phyloP scores from a whole-genome alignment of 1,140 invertebrate species.

The Halictus rubicundus region DNA sequence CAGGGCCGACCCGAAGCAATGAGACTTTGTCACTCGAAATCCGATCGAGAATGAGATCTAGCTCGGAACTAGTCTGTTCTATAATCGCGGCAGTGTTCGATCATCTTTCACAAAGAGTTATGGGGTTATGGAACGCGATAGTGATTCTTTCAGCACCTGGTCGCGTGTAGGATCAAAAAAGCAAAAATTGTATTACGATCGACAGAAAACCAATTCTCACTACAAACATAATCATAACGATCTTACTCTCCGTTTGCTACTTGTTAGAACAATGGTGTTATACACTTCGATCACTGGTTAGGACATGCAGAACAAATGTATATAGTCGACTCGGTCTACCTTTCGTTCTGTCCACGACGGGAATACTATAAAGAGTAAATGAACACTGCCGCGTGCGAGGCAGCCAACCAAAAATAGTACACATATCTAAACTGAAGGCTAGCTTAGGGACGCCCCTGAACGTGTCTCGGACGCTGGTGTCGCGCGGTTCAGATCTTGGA shows the following conservation, averaged over 20 bases:
- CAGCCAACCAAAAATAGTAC: constrained; percentile 62
- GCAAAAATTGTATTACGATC: constrained; percentile 10
- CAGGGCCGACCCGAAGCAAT: constrained; percentile 78
- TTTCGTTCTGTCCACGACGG: constrained; percentile 3
- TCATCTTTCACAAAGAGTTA: background rate
- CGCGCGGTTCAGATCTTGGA: constrained; percentile 30
- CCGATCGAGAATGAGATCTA: background rate
- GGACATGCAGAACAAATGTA: constrained; percentile 34
- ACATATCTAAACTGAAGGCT: constrained; percentile 55
- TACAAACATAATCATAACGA: constrained; percentile 32
- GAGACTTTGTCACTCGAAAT: constrained; percentile 51
- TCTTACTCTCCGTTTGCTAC: constrained; percentile 4
- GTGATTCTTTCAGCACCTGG: background rate
- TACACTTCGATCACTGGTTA: constrained; percentile 17
- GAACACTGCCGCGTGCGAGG: constrained; percentile 66
- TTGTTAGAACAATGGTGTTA: background rate
- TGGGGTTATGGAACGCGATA: background rate
- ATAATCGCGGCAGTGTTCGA: constrained; percentile 38
- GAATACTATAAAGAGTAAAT: constrained; percentile 8
- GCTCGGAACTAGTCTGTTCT: background rate
- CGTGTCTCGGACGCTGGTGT: constrained; percentile 50
- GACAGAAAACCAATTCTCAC: constrained; percentile 12
- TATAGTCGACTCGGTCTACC: constrained; percentile 11
- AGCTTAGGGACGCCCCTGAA: constrained; percentile 75
- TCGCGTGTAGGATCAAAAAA: constrained; percentile 4